Evolutionary conservation across 2,113 vertebrate genomes (phyloP), one percentile per base, ranked within the genome.

Genomic region (Mormyrus iriodes): DNA sequence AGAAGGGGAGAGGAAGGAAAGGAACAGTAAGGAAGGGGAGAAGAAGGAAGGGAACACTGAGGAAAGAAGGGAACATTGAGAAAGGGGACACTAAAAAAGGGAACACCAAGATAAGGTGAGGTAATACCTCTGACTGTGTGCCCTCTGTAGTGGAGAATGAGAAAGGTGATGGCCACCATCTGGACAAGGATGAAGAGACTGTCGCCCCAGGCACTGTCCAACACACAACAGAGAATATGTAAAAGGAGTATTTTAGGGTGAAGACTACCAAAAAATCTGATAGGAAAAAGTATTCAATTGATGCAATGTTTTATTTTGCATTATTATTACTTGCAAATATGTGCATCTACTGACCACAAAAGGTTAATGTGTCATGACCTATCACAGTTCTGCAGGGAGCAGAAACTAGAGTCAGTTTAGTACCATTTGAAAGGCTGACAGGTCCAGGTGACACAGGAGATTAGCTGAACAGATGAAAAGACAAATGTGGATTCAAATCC

Each of bases 171-270:
- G 0, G 93, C 84, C 24, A 95, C 73, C 0, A 95, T 95, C 93
- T 97, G 97, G 17, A 95, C 49, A 92, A 95, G 90, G 3, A 93
- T 91, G 91, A 97, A 95, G 69, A 98, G 92, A 35, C 95, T 96
- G 90, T 98, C 97, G 27, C 94, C 95, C 97, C 97, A 98, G 85
- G 97, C 95, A 90, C 97, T 98, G 95, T n/a, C 19, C 15, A 82
- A 89, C 15, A 89, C 7, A 82, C 61, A 90, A 49, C 90, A 89
- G 89, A 58, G 82, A 88, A 79, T 5, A 61, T 24, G 61, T 58
- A 53, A 55, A 73, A 3, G n/a, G n/a, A 48, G 19, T 10, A 48
- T 46, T 21, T 52, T 7, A 85, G 19, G 0, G 10, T 52, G 44
- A 15, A 31, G n/a, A 19, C 27, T 2, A 17, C 27, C 85, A 24